Conservation (phyloP, 2,113 vertebrate species). For the cattle (Bos taurus) region DNA sequence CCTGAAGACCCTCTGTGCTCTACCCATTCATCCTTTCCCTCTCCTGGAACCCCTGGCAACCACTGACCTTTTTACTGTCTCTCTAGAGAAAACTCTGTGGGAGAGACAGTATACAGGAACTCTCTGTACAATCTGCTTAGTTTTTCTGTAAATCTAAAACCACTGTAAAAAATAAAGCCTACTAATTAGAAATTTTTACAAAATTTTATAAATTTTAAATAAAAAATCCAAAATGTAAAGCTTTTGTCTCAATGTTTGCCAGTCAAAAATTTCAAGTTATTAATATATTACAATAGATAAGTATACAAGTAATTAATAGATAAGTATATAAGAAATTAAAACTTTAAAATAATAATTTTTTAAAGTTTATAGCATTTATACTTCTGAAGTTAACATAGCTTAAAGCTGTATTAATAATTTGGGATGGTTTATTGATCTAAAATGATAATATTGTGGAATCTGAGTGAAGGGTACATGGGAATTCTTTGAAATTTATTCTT, state of each 20-base stretch:
- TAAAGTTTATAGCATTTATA: background rate
- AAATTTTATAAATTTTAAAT: background rate
- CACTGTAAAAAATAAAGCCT: background rate
- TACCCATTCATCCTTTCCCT: background rate
- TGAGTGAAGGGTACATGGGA: background rate
- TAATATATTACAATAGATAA: background rate
- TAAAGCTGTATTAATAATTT: background rate
- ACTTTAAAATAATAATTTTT: background rate
- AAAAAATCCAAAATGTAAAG: background rate
- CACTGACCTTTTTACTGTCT: background rate
- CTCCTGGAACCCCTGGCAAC: background rate
- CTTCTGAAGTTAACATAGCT: background rate
- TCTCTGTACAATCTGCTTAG: background rate
- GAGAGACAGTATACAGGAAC: background rate
- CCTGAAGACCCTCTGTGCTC: background rate
- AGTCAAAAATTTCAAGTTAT: background rate
- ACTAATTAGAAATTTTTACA: background rate
- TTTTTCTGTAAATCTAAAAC: background rate
- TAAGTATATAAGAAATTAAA: background rate
- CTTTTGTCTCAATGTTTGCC: background rate
- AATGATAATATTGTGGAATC: background rate
- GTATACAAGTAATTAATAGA: background rate
- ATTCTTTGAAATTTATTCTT: background rate
- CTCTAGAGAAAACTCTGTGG: background rate
- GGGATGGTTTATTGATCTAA: background rate